A percentile compares a stretch with the other conserved stretches of the same genome.
phyloP scores from a whole-genome alignment of 1,140 invertebrate species.

The Diuraphis noxia region DNA sequence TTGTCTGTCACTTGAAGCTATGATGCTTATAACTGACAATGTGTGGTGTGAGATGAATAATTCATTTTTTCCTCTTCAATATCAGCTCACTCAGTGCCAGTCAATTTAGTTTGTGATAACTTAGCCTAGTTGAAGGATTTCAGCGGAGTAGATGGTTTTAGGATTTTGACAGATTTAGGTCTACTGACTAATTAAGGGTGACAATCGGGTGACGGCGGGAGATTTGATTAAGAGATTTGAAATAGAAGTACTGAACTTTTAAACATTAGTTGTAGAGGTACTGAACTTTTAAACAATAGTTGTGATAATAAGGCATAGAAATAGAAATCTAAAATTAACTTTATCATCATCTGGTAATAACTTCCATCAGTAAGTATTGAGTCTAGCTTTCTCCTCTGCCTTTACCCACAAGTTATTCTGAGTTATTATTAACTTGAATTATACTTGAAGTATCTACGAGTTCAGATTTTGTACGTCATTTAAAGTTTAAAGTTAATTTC shows the following conservation, averaged over 20 bases:
- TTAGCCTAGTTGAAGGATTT: conserved; percentile 99
- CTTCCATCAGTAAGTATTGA: conserved; percentile 83
- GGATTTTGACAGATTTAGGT: conserved; percentile 72
- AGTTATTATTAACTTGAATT: conserved; percentile 75
- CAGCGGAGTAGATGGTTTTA: conserved; percentile 86
- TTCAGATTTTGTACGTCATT: conserved; percentile 80
- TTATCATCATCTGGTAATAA: conserved; percentile 91
- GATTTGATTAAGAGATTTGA: conserved; percentile 63
- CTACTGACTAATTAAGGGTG: conserved; percentile 62
- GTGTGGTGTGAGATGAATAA: conserved; percentile 77
- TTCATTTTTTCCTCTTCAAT: conserved; percentile 89
- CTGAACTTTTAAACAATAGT: too few species aligned
- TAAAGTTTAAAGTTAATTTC: too few species aligned
- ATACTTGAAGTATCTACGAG: conserved; percentile 74
- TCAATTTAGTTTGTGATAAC: conserved; percentile 82
- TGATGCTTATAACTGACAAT: too few species aligned
- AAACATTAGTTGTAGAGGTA: conserved; percentile 64
- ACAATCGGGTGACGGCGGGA: conserved; percentile 65
- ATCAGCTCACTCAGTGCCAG: conserved; percentile 92
- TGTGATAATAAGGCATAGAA: too few species aligned
- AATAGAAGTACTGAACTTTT: conserved; percentile 62
- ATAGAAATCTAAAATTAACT: conserved; percentile 62
- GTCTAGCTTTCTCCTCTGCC: conserved; percentile 79
- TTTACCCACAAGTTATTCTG: conserved; percentile 77
- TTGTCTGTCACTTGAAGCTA: too few species aligned